These are phyloP conservation scores for Somateria mollissima DNA, from an alignment of 2,797 vertebrate genomes.

Conservation along the genomic window DNA sequence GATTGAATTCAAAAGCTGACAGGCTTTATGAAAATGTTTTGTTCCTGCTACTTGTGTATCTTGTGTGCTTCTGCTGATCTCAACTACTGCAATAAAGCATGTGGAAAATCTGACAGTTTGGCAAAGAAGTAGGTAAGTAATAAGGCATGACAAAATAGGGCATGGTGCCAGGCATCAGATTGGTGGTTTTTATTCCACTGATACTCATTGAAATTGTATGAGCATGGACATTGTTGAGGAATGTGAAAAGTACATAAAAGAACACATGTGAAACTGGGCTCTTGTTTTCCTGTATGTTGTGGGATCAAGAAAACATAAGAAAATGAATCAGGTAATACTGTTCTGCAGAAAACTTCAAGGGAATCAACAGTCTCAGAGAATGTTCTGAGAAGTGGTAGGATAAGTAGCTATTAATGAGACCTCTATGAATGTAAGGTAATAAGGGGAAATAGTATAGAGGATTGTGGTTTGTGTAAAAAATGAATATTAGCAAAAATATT, in stretches of 20 bases:
- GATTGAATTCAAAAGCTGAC: constrained; percentile 32
- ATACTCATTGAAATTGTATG: background rate
- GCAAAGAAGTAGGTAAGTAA: constrained; percentile 30
- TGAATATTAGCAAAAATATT: background rate
- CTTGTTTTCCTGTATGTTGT: background rate
- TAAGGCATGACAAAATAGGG: constrained; percentile 16
- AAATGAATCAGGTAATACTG: background rate
- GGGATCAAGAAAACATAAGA: background rate
- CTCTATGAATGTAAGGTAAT: background rate
- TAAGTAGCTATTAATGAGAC: background rate
- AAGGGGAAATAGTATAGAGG: background rate
- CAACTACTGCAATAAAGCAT: background rate
- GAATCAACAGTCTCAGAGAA: background rate
- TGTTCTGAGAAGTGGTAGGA: background rate
- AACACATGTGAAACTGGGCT: background rate
- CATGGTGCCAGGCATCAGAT: background rate
- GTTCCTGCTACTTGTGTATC: constrained; percentile 12
- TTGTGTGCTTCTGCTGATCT: constrained; percentile 31
- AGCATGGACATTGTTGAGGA: background rate
- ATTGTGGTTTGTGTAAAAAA: background rate
- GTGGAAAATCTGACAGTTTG: constrained; percentile 47
- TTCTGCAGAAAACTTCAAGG: background rate
- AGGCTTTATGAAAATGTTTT: constrained; percentile 48
- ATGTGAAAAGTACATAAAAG: background rate
- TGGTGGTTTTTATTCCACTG: background rate